Evolutionary conservation across 2,113 vertebrate genomes (phyloP).

Genomic region (Cephalophus harveyi): DNA sequence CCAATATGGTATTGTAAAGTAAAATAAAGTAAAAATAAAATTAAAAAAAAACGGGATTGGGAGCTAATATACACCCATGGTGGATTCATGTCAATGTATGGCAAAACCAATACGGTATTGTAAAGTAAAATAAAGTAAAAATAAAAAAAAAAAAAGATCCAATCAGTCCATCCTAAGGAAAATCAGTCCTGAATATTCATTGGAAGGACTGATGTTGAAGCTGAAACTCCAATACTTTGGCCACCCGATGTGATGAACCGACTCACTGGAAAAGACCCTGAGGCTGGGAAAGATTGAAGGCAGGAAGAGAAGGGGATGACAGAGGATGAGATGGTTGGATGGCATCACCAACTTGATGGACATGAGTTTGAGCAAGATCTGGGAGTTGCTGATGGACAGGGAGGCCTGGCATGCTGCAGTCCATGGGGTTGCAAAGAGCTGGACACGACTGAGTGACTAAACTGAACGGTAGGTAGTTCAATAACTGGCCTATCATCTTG

Average conservation of each 20-base stretch:
- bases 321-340: background rate
- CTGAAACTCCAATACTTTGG: background rate
- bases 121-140: too few species aligned
- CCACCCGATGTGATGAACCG: background rate
- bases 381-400: background rate
- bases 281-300: background rate
- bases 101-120: too few species aligned
- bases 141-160: too few species aligned
- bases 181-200: background rate
- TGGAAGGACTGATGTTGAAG: background rate
- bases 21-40: too few species aligned
- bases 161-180: too few species aligned
- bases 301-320: background rate
- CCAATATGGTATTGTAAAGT: too few species aligned
- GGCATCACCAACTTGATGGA: background rate
- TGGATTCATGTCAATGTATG: too few species aligned
- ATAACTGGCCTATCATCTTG: too few species aligned
- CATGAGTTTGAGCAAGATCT: background rate
- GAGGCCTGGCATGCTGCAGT: background rate
- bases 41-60: too few species aligned
- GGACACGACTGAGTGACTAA: accelerated
- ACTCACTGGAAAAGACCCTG: background rate
- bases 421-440: accelerated
- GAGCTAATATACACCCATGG: too few species aligned
- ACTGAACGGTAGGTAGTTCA: background rate